Evolutionary conservation across 1,140 invertebrate genomes (phyloP).

Genomic region (Oryctes rhinoceros): DNA sequence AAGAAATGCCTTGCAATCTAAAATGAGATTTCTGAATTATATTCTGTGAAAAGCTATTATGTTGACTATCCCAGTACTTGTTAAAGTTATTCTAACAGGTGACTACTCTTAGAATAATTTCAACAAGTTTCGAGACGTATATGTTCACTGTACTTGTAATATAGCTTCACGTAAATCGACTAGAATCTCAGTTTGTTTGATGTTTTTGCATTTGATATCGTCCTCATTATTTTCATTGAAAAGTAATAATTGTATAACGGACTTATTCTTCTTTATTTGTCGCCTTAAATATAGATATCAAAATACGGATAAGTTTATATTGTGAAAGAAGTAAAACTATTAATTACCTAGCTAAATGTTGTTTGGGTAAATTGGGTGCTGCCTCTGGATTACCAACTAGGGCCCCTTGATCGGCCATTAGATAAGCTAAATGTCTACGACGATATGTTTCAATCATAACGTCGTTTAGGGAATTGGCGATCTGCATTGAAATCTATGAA

Average conservation of each 20-base stretch:
- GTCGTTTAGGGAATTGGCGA: slow-evolving; percentile 80
- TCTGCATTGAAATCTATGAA: slow-evolving; percentile 65
- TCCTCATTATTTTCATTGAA: slow-evolving; percentile 84
- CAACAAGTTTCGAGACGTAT: neutral
- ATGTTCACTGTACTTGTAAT: slow-evolving; percentile 64
- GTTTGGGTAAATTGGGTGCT: slow-evolving; percentile 90
- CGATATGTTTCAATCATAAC: slow-evolving; percentile 90
- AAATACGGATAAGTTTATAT: neutral
- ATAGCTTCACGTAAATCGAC: slow-evolving; percentile 98
- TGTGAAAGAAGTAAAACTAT: neutral
- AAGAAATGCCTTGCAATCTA: slow-evolving; percentile 90
- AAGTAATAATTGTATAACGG: slow-evolving; percentile 86
- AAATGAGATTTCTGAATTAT: slow-evolving; percentile 58
- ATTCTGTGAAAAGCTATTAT: neutral
- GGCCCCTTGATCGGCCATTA: slow-evolving; percentile 96
- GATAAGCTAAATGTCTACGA: slow-evolving; percentile 89
- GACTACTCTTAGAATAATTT: neutral
- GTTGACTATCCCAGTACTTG: no score
- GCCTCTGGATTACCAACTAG: slow-evolving; percentile 90
- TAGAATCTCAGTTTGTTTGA: slow-evolving; percentile 92
- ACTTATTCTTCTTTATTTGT: slow-evolving; percentile 91
- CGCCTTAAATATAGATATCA: slow-evolving; percentile 65
- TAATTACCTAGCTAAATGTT: slow-evolving; percentile 75
- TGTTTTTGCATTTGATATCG: slow-evolving; percentile 95
- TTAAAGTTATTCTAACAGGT: no score